Percentiles rank a stretch among this genome's conserved stretches.
phyloP scores from a whole-genome alignment of 2,113 vertebrate genomes.

The Ardeotis arabs region DNA sequence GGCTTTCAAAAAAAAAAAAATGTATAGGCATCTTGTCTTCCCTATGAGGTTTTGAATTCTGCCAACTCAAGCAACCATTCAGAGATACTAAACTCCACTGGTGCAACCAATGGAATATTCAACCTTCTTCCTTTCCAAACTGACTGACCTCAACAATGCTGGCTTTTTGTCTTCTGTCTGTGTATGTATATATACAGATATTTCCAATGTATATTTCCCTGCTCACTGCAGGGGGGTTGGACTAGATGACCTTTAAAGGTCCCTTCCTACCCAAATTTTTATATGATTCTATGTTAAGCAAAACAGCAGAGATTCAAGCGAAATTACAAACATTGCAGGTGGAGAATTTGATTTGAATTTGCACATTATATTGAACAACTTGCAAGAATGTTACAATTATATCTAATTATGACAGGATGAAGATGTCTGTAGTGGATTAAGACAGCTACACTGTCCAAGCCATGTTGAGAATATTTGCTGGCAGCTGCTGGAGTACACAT shows the following conservation, averaged over 20 bases:
- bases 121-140: neutral
- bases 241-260: too few species aligned
- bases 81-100: neutral
- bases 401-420: neutral
- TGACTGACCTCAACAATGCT: neutral
- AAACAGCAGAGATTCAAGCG: neutral
- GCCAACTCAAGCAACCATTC: neutral
- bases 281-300: neutral
- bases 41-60: neutral
- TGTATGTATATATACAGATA: neutral
- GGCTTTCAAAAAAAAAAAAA: neutral
- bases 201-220: too few species aligned
- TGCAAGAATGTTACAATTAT: neutral
- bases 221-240: too few species aligned
- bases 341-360: neutral
- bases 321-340: neutral
- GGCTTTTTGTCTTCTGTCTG: neutral
- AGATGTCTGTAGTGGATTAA: conserved; percentile 1
- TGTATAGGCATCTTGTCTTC: neutral
- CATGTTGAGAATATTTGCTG: neutral
- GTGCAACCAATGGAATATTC: neutral
- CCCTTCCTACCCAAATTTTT: too few species aligned
- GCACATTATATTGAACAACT: neutral
- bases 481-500: neutral
- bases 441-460: neutral